These are phyloP conservation scores for Collichthys lucidus DNA, from an alignment of 2,113 vertebrate genomes.

Conservation along the genomic window DNA sequence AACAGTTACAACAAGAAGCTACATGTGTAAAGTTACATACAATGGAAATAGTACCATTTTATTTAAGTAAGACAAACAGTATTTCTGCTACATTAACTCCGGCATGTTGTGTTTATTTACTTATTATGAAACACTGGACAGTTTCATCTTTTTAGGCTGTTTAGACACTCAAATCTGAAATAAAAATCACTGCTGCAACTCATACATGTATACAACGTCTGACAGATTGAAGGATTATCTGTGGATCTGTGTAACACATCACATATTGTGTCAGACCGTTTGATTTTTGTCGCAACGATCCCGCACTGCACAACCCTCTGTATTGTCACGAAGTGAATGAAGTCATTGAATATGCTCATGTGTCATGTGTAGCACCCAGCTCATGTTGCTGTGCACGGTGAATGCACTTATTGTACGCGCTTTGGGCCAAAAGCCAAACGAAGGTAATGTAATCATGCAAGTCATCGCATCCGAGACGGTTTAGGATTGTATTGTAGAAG, in stretches of 20 bases:
- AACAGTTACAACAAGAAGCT: too few species aligned
- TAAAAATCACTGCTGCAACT: too few species aligned
- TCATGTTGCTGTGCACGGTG: background rate
- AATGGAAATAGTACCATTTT: too few species aligned
- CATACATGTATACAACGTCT: too few species aligned
- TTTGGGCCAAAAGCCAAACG: background rate
- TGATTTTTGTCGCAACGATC: background rate
- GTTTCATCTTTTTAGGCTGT: too few species aligned
- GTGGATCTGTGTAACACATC: background rate
- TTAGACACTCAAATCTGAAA: too few species aligned
- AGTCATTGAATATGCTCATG: background rate
- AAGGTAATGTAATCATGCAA: slow-evolving; percentile 1
- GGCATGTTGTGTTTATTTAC: too few species aligned
- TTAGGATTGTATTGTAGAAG: too few species aligned
- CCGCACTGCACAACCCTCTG: background rate
- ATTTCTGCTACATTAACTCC: too few species aligned
- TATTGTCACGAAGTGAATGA: background rate
- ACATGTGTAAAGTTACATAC: too few species aligned
- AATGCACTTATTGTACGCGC: slow-evolving; percentile 3
- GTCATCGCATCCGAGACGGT: background rate
- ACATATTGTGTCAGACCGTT: background rate
- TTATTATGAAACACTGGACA: too few species aligned
- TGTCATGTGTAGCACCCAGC: background rate
- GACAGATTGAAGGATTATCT: background rate
- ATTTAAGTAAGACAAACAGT: too few species aligned